Conservation (phyloP, 2,113 vertebrate genomes). For the Maccullochella peelii region DNA sequence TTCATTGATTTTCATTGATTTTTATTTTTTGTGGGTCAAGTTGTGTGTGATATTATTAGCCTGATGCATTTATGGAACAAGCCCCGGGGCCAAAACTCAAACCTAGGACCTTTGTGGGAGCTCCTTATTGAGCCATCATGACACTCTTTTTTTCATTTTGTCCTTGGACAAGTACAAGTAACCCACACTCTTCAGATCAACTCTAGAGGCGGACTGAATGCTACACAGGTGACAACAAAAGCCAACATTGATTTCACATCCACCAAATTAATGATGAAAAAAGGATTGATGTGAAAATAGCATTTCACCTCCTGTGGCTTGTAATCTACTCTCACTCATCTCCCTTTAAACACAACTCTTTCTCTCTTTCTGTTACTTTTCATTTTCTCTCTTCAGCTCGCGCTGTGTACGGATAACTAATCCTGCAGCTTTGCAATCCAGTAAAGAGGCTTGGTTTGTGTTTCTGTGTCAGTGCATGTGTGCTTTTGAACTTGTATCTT, state of each 20-base stretch:
- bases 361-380: constrained; percentile 20
- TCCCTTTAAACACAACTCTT: constrained; percentile 15
- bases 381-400: constrained; percentile 17
- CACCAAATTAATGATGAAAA: constrained; percentile 46
- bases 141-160: not conserved
- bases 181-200: not conserved
- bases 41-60: not conserved
- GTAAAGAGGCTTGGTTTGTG: constrained; percentile 8
- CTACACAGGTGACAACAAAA: constrained; percentile 29
- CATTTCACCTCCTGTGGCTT: constrained; percentile 35
- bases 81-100: not conserved
- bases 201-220: not conserved
- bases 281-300: constrained; percentile 40
- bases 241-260: constrained; percentile 36
- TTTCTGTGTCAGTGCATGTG: not conserved
- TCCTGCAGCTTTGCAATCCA: constrained; percentile 13
- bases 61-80: not conserved
- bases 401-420: constrained; percentile 3
- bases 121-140: not conserved
- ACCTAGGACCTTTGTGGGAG: not conserved
- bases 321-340: constrained; percentile 48
- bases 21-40: not conserved
- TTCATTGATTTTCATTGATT: not conserved
- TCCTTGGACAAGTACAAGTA: not conserved
- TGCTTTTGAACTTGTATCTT: not conserved